Base-by-base conservation (phyloP, 2,797 vertebrate genomes). In the Squalus acanthias region DNA sequence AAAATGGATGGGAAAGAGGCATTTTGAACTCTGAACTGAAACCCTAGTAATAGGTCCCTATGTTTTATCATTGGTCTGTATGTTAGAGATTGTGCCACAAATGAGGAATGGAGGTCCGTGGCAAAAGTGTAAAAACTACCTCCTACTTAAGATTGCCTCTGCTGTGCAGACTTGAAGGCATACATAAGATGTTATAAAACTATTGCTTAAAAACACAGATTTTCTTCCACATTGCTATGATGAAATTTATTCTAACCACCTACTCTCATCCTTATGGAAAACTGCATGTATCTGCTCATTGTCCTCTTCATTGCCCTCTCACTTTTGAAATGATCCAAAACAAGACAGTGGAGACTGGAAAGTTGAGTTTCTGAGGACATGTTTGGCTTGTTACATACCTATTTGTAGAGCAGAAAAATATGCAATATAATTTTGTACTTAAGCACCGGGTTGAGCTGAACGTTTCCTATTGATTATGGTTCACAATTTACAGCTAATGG, bases 1-100 rank as follows among this genome's bases (percentile, higher is more conserved):
- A 20, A 93, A 69, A 93, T 46, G 20, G 17, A 69, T 93, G 20
- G n/a, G n/a, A 69, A 69, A 67, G 12, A 69, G 17, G 50, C 57
- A 85, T 60, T 93, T 91, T 63, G 57, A 91, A 91, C 26, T 91
- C 57, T 69, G 63, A 93, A 93, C 65, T 10, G n/a, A 93, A 85
- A 85, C 82, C 46, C 1, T 22, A 39, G 46, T 24, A 85, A 8
- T 22, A 85, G 46, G 39, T 46, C 39, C 39, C 3, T 24, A n/a
- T n/a, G 82, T 85, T 50, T 85, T 85, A 85, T 85, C 39, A 46
- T 50, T 4, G 20, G 46, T 7, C 46, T 8, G 46, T 85, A 4
- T 33, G 20, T 1, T 24, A 7, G 46, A 0, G 79, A 85, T 46
- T 85, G 39, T 85, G 79, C 39, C 39, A 46, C 39, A 85, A 22